Evolutionary conservation across 2,113 vertebrate genomes (phyloP).

Genomic region (Cinclus cinclus): DNA sequence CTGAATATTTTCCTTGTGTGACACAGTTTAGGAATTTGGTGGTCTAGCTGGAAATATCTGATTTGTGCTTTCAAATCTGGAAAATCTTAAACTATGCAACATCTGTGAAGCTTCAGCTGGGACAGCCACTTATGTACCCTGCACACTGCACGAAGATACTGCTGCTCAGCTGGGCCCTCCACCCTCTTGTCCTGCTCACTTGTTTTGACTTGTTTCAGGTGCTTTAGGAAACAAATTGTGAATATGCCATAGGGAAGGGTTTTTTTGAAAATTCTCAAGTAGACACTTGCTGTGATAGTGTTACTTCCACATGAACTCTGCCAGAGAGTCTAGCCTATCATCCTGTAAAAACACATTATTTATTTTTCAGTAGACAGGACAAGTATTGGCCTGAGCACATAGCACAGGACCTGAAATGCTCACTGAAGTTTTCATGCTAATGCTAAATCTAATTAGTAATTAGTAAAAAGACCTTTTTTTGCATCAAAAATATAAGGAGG

Average conservation of each 20-base stretch:
- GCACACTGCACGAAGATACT: not conserved
- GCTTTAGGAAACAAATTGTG: not conserved
- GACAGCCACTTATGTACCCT: not conserved
- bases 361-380: not conserved
- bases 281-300: not conserved
- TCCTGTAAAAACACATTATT: not conserved
- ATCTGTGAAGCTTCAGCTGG: not conserved
- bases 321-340: not conserved
- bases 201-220: not conserved
- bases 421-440: not conserved
- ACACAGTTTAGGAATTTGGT: not conserved
- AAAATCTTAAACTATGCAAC: not conserved
- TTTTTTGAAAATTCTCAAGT: not conserved
- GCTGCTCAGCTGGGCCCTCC: not conserved
- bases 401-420: not conserved
- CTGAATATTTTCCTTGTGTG: not conserved
- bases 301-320: not conserved
- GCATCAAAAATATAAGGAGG: not conserved
- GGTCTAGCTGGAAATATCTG: not conserved
- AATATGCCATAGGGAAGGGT: not conserved
- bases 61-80: not conserved
- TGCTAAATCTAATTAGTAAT: not conserved
- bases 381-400: not conserved
- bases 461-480: not conserved
- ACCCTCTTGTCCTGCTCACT: not conserved